These are phyloP conservation scores for Pterobdella sp. DNA, from an alignment of 2,888 invertebrate species.

Conservation along the genomic window DNA sequence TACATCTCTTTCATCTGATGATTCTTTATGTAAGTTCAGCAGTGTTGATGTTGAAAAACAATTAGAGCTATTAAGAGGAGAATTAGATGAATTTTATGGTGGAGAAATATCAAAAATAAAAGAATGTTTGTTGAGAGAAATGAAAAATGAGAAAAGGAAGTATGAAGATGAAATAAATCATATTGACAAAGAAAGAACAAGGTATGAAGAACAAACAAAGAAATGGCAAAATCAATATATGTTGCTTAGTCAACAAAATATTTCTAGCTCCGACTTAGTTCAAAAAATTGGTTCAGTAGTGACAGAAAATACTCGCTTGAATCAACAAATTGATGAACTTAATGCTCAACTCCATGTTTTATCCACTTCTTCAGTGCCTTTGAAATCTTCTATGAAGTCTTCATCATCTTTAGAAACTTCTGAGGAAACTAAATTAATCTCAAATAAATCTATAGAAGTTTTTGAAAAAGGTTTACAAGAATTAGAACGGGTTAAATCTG, in stretches of 20 bases:
- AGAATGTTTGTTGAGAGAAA: constrained; percentile 33
- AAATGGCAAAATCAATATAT: constrained; percentile 37
- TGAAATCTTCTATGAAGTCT: not conserved
- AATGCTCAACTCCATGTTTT: constrained; percentile 21
- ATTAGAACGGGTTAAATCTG: constrained; percentile 15
- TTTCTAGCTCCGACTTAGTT: constrained; percentile 34
- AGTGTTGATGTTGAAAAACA: constrained; percentile 10
- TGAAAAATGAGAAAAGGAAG: constrained; percentile 20
- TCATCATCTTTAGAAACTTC: not conserved
- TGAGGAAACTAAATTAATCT: not conserved
- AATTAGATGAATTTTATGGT: constrained; percentile 40
- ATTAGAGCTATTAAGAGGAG: constrained; percentile 34
- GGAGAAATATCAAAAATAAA: constrained; percentile 39
- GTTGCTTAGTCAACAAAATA: constrained; percentile 34
- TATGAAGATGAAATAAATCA: constrained; percentile 28
- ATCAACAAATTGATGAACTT: constrained; percentile 28
- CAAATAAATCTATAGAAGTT: not conserved
- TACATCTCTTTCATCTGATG: not conserved
- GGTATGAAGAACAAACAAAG: constrained; percentile 33
- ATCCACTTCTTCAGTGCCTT: not conserved
- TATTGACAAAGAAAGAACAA: constrained; percentile 23
- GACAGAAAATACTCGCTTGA: constrained; percentile 31
- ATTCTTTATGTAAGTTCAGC: not conserved
- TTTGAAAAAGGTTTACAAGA: constrained; percentile 18
- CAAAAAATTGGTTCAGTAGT: constrained; percentile 28